Conservation (phyloP, 1,140 invertebrate genomes). For the Chymomyza costata region DNA sequence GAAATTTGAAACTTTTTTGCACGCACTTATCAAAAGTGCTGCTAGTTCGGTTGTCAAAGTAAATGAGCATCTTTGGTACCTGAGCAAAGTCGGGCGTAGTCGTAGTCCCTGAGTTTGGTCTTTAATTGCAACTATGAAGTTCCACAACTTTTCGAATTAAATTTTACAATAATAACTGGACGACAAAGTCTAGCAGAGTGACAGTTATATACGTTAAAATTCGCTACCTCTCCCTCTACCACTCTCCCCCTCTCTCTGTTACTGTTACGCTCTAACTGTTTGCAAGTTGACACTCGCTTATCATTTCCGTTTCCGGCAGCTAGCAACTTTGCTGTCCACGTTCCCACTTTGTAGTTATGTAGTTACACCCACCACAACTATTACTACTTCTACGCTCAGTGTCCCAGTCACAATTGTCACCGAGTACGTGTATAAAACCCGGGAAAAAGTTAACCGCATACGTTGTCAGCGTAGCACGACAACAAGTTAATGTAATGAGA, state of each 20-base stretch:
- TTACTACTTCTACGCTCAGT: too few species aligned
- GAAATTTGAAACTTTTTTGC: slow-evolving; percentile 60
- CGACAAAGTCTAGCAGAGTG: slow-evolving; percentile 7
- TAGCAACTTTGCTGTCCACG: not conserved
- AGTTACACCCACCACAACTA: too few species aligned
- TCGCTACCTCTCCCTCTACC: too few species aligned
- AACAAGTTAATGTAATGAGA: not conserved
- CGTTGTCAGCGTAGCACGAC: too few species aligned
- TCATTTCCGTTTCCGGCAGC: slow-evolving; percentile 61
- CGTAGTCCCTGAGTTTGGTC: slow-evolving; percentile 49
- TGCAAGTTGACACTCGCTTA: slow-evolving; percentile 62
- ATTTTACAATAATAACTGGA: slow-evolving; percentile 37
- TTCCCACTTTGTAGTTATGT: too few species aligned
- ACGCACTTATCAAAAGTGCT: slow-evolving; percentile 66
- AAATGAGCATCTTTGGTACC: slow-evolving; percentile 48
- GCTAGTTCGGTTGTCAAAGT: slow-evolving; percentile 53
- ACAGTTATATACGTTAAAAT: slow-evolving; percentile 15
- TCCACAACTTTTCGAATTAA: slow-evolving; percentile 60
- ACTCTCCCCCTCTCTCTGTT: too few species aligned
- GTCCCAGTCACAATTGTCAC: too few species aligned
- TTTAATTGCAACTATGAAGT: slow-evolving; percentile 2
- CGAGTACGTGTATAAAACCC: too few species aligned
- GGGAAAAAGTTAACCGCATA: too few species aligned
- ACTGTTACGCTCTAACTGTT: slow-evolving; percentile 37
- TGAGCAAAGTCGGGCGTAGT: too few species aligned